Percentiles rank a stretch among this genome's conserved stretches.
Evolutionary conservation across 1,140 invertebrate genomes (phyloP).

Genomic region (Portunus trituberculatus): DNA sequence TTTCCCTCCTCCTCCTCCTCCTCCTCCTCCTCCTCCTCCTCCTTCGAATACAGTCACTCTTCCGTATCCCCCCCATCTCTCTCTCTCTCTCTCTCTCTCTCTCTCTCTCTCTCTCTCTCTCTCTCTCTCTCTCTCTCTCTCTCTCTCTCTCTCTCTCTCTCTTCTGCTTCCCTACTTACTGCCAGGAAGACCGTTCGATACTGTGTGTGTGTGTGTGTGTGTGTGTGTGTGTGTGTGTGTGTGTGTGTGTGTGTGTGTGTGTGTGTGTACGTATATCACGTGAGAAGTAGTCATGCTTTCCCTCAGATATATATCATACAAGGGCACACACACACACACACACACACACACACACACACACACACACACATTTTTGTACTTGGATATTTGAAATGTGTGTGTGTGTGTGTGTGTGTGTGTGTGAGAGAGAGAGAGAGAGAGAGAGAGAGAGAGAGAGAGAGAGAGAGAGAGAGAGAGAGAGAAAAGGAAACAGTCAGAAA

Average conservation of each 20-base stretch:
- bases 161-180: too few relatives aligned
- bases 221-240: constrained; percentile 34
- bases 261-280: background rate
- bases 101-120: background rate
- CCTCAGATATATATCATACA: constrained; percentile 22
- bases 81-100: too few relatives aligned
- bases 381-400: background rate
- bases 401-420: constrained; percentile 19
- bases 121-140: background rate
- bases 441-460: too few relatives aligned
- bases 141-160: too few relatives aligned
- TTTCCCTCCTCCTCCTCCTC: too few relatives aligned
- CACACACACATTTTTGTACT: background rate
- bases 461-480: too few relatives aligned
- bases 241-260: constrained; percentile 9
- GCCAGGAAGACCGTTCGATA: background rate
- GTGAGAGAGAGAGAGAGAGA: too few relatives aligned
- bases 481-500: background rate
- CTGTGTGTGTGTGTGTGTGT: background rate
- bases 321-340: constrained; percentile 42
- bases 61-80: too few relatives aligned
- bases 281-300: background rate
- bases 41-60: too few relatives aligned
- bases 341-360: constrained; percentile 50
- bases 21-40: too few relatives aligned